Conservation (phyloP, 2,888 invertebrate species). For the Cinara cedri region DNA sequence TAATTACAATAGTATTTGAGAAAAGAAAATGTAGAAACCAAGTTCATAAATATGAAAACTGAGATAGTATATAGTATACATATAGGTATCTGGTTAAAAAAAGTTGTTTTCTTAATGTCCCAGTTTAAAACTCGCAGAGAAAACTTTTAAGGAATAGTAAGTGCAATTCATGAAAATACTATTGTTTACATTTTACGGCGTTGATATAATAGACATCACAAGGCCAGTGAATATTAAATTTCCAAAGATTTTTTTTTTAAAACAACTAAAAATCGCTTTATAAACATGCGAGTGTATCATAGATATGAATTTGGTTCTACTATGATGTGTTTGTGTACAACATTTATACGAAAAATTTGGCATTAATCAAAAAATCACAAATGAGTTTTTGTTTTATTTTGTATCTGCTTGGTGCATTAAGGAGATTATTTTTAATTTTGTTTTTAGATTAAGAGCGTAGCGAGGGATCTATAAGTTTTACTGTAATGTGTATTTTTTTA, state of each 20-base stretch:
- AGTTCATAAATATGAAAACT: background rate
- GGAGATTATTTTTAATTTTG: too few species aligned
- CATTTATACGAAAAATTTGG: too few species aligned
- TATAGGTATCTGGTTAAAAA: background rate
- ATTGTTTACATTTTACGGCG: too few species aligned
- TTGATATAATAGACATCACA: background rate
- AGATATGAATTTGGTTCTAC: too few species aligned
- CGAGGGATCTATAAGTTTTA: too few species aligned
- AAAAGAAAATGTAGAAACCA: background rate
- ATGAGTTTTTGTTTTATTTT: too few species aligned
- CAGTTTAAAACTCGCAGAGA: background rate
- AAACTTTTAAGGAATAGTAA: conserved; percentile 7
- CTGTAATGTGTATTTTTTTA: too few species aligned
- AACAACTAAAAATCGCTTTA: background rate
- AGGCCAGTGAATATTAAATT: background rate
- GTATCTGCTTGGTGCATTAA: too few species aligned
- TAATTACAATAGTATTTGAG: background rate
- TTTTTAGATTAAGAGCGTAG: too few species aligned
- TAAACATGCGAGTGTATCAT: too few species aligned
- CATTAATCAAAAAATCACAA: too few species aligned
- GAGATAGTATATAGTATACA: background rate
- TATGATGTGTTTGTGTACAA: too few species aligned
- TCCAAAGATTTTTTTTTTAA: background rate
- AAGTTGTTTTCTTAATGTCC: conserved; percentile 17
- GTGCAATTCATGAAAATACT: background rate